Evolutionary conservation across 2,113 vertebrate genomes (phyloP), one percentile per base, ranked within the genome.

Genomic region (Dasypus novemcinctus): DNA sequence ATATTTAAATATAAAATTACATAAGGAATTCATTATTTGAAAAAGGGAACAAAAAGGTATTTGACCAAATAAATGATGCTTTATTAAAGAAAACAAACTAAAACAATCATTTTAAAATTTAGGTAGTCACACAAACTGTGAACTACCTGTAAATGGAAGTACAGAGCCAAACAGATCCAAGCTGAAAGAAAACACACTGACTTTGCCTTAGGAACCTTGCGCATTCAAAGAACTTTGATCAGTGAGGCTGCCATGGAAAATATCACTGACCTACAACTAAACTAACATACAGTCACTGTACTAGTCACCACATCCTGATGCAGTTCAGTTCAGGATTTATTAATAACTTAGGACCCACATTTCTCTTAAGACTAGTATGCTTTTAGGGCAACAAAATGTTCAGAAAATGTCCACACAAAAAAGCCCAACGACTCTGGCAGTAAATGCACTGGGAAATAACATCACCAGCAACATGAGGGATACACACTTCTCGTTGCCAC

Each of bases 401-500:
- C 36, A 64, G 31, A 71, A 88, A 93, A 92, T 87, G 61, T 93
- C 41, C 71, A 59, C 63, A 68, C 81, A 85, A 46, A 36, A 52
- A 93, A 96, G 36, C 29, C 13, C 11, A 18, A 20, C 25, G n/a
- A 33, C 31, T 81, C 63, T 29, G n/a, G 29, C 69, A 8, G 86
- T 20, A 54, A 15, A 15, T 41, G 3, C 25, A 43, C 25, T 63
- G 69, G 29, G 68, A 78, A 63, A 27, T 5, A 61, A 31, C 7
- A 36, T 31, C 12, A 41, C 43, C 4, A 43, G 57, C 31, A 38
- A 49, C 18, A 5, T 20, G 46, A 68, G 80, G 78, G 27, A 86
- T 75, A 98, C 99, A 96, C 96, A 99, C 99, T 99, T 99, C 97
- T 99, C 99, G 25, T 98, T 99, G 96, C 99, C 99, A 0, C 99